These are phyloP conservation scores for Whitmania pigra DNA, from an alignment of 1,140 invertebrate genomes.

Conservation along the genomic window DNA sequence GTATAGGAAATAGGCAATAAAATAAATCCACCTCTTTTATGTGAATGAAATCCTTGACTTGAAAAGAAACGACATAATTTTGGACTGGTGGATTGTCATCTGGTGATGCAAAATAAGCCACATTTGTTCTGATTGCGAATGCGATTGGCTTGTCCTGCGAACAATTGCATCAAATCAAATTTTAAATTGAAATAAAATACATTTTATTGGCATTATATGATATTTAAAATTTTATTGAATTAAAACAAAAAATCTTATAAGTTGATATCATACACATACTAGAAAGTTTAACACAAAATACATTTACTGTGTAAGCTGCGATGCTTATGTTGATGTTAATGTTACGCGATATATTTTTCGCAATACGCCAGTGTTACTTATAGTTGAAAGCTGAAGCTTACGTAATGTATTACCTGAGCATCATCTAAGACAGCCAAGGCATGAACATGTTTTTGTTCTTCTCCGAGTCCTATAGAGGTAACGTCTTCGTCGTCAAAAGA, in stretches of 20 bases:
- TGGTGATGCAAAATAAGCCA: conserved; percentile 84
- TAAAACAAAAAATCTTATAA: too few relatives aligned
- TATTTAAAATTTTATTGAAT: too few relatives aligned
- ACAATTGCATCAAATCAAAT: not conserved
- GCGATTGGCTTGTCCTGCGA: conserved; percentile 73
- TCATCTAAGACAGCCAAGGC: conserved; percentile 7
- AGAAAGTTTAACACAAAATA: too few relatives aligned
- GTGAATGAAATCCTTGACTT: conserved; percentile 90
- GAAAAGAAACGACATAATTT: conserved; percentile 89
- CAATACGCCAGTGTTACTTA: too few relatives aligned
- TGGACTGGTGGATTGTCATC: conserved; percentile 97
- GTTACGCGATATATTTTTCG: too few relatives aligned
- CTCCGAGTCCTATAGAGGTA: not conserved
- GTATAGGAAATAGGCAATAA: too few relatives aligned
- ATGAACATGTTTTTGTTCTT: conserved; percentile 8
- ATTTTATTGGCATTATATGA: too few relatives aligned
- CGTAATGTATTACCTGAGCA: not conserved
- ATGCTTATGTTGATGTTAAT: too few relatives aligned
- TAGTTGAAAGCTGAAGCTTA: too few relatives aligned
- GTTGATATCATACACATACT: too few relatives aligned
- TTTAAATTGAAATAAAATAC: too few relatives aligned
- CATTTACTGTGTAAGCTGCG: too few relatives aligned
- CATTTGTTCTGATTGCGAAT: conserved; percentile 96
- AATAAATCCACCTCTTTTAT: conserved; percentile 63
- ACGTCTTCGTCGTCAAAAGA: conserved; percentile 5